These are phyloP conservation scores for Pavo muticus DNA, from an alignment of 2,113 vertebrate genomes.

Conservation along the genomic window DNA sequence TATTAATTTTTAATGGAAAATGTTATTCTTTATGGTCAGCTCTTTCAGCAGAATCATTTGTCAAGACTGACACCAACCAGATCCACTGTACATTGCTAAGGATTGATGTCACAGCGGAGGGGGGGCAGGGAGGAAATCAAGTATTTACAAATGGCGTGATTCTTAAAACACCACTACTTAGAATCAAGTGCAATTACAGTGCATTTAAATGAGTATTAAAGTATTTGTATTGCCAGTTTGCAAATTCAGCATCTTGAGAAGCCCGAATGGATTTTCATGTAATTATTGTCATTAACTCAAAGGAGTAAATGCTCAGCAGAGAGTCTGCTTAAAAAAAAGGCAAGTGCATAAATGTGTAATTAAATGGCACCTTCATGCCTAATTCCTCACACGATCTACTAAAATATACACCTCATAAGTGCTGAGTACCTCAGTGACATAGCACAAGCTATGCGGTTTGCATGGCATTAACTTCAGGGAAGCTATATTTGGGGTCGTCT, in stretches of 20 bases:
- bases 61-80: conserved; percentile 38
- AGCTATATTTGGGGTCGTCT: neutral
- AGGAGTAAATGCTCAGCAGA: conserved; percentile 38
- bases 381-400: neutral
- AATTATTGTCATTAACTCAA: conserved; percentile 61
- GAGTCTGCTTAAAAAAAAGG: neutral
- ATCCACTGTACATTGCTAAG: neutral
- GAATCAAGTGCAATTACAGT: conserved; percentile 50
- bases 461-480: neutral
- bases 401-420: conserved; percentile 21
- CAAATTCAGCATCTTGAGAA: conserved; percentile 62
- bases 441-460: neutral
- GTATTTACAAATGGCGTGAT: neutral
- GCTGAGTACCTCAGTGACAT: neutral
- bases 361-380: conserved; percentile 13
- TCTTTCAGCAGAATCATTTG: conserved; percentile 48
- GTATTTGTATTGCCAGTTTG: conserved; percentile 59
- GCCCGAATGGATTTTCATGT: conserved; percentile 29
- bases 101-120: neutral
- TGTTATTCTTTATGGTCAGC: conserved; percentile 33
- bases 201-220: conserved; percentile 53
- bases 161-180: conserved; percentile 33
- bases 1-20: conserved; percentile 56
- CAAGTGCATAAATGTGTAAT: neutral
- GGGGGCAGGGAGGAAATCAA: neutral